Evolutionary conservation across 2,113 vertebrate genomes (phyloP).

Genomic region (Macquaria australasica): DNA sequence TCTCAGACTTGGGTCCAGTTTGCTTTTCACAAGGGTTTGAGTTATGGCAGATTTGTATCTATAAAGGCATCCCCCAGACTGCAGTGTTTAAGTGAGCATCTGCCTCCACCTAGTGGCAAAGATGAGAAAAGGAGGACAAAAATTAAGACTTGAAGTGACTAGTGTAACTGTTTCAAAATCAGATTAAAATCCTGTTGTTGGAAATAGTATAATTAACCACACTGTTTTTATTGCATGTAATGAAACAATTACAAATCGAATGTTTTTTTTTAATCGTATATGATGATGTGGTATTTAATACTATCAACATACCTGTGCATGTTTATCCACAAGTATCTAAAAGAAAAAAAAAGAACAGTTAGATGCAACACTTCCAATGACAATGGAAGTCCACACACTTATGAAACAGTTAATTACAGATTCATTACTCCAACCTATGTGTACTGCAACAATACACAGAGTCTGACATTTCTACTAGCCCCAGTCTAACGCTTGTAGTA

Average conservation of each 20-base stretch:
- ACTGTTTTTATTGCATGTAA: background rate
- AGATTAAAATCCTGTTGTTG: background rate
- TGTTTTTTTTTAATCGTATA: background rate
- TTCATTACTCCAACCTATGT: background rate
- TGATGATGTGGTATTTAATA: background rate
- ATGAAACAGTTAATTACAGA: too few species aligned
- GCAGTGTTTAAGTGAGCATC: slow-evolving; percentile 32
- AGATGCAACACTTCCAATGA: background rate
- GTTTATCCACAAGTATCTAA: background rate
- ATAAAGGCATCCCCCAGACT: background rate
- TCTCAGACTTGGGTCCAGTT: background rate
- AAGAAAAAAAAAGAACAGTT: background rate
- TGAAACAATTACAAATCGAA: background rate
- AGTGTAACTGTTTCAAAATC: background rate
- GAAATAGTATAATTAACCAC: background rate
- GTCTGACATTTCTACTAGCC: too few species aligned
- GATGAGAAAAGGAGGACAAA: background rate
- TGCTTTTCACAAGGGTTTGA: slow-evolving; percentile 6
- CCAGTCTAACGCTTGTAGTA: background rate
- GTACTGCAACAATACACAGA: background rate
- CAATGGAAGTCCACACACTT: background rate
- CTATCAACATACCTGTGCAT: background rate
- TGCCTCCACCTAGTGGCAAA: slow-evolving; percentile 82
- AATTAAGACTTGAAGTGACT: background rate
- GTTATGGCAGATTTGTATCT: background rate